Percentiles rank a stretch among this genome's conserved stretches.
Evolutionary conservation across 2,888 invertebrate species (phyloP).

Genomic region (Apodemia mormo): DNA sequence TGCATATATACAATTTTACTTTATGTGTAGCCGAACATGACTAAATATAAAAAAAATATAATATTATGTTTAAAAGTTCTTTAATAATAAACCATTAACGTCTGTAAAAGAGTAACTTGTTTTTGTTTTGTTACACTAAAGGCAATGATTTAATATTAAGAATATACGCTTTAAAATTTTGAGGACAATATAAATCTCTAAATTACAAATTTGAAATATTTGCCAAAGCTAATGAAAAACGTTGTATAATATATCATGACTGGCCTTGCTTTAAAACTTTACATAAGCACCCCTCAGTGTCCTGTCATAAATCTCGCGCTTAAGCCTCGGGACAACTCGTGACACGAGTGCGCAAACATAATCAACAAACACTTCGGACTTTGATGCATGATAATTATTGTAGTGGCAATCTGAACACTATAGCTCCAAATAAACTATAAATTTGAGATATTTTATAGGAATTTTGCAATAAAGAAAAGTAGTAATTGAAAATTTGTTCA

Average conservation of each 20-base stretch:
- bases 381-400: conserved; percentile 11
- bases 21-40: no score
- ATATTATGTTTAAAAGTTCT: no score
- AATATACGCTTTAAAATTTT: background rate
- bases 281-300: conserved; percentile 4
- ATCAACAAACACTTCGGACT: conserved; percentile 3
- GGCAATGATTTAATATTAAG: background rate
- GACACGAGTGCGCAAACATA: conserved; percentile 4
- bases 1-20: no score
- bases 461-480: no score
- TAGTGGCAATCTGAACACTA: background rate
- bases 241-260: background rate
- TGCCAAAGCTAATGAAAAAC: conserved; percentile 2
- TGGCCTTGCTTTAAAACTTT: background rate
- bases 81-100: no score
- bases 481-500: no score
- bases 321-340: conserved; percentile 5
- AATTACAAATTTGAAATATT: background rate
- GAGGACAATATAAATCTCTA: background rate
- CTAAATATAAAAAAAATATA: no score
- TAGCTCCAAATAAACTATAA: background rate
- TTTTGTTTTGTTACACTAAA: no score
- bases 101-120: no score
- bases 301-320: conserved; percentile 7
- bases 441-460: background rate